A percentile compares a stretch with the other conserved stretches of the same genome.
Evolutionary conservation across 2,888 invertebrate species (phyloP).

Genomic region (Stramonita haemastoma): DNA sequence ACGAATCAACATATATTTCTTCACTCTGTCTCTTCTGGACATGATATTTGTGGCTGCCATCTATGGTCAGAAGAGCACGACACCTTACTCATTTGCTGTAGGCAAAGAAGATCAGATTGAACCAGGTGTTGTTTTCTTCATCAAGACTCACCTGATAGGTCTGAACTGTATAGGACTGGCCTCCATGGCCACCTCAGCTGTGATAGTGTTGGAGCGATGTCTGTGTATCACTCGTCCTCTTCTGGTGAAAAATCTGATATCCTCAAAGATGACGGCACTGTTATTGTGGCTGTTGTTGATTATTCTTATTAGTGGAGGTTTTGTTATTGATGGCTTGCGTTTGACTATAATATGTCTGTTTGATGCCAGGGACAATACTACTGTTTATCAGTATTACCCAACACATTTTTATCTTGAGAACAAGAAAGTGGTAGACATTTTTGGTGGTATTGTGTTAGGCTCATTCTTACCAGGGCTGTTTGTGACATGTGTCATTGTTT

Average conservation of each 20-base stretch:
- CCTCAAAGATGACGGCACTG: neutral
- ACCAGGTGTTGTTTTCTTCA: neutral
- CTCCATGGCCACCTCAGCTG: neutral
- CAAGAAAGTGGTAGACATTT: neutral
- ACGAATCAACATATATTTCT: constrained; percentile 21
- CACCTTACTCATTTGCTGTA: neutral
- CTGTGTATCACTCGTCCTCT: constrained; percentile 8
- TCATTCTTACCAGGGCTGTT: neutral
- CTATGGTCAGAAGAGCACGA: neutral
- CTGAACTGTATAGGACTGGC: neutral
- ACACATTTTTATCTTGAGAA: neutral
- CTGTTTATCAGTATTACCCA: neutral
- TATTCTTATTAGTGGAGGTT: neutral
- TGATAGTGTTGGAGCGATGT: constrained; percentile 4
- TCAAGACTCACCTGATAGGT: neutral
- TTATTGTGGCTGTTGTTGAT: neutral
- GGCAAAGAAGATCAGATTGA: neutral
- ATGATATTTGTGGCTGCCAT: neutral
- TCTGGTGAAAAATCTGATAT: neutral
- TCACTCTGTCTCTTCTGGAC: neutral
- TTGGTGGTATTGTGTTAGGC: neutral
- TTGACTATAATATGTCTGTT: neutral
- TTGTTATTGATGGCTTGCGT: neutral
- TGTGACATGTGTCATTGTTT: neutral
- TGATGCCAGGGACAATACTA: neutral